Evolutionary conservation across 2,113 vertebrate species (phyloP).

Genomic region (Emydura subglobosa): DNA sequence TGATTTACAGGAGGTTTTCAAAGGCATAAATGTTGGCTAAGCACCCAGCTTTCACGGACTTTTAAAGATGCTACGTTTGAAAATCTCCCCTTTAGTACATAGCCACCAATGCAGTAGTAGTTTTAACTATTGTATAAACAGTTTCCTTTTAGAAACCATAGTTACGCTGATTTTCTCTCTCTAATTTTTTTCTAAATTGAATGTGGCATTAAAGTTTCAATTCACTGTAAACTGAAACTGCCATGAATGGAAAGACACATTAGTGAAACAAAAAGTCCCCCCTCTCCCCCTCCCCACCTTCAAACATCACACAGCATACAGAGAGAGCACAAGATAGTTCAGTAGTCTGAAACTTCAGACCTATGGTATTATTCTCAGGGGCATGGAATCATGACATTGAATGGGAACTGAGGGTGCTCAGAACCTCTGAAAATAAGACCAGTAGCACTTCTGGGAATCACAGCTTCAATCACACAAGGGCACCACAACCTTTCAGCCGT

Average conservation of each 20-base stretch:
- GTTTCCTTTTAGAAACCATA: neutral
- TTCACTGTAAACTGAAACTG: constrained; percentile 77
- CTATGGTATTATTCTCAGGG: neutral
- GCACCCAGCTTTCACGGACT: neutral
- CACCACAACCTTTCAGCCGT: neutral
- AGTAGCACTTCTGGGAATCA: neutral
- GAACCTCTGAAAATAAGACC: neutral
- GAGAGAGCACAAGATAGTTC: neutral
- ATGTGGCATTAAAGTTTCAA: constrained; percentile 70
- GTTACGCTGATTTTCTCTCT: neutral
- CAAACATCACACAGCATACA: neutral
- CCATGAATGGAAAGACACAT: constrained; percentile 38
- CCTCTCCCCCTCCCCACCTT: too few species aligned
- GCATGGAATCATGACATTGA: neutral
- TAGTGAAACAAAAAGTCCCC: neutral
- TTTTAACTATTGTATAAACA: neutral
- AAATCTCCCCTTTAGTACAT: neutral
- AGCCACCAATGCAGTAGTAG: neutral
- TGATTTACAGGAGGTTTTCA: neutral
- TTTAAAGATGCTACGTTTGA: neutral
- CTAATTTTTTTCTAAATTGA: neutral
- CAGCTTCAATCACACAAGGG: neutral
- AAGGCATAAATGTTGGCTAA: neutral
- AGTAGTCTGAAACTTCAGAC: neutral
- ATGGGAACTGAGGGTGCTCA: neutral